Evolutionary conservation across 2,888 invertebrate genomes (phyloP), one percentile per base, ranked within the genome.

Genomic region (Microchrysa polita): DNA sequence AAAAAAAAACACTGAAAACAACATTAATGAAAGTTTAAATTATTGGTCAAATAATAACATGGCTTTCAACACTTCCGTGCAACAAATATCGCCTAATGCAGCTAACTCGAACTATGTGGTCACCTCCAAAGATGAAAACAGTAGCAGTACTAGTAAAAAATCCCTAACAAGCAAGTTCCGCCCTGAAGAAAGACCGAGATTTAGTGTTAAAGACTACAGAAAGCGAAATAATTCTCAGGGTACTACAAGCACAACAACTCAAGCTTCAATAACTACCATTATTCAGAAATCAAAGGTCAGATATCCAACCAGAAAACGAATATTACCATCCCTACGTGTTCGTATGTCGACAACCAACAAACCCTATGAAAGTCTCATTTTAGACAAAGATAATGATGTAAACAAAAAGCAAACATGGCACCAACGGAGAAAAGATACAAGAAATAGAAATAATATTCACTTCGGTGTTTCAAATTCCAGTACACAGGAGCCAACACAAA

Each of bases 141-240:
- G 48, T 74, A 2, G 69, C 60, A n/a, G n/a, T n/a, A n/a, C n/a
- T n/a, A n/a, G n/a, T 12, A 73, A 72, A 10, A 20, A 73, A 48
- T 40, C 59, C 34, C 75, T 75, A 4, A 20, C 55, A 23, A 87
- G 85, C 78, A 90, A 89, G 81, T 89, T 86, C 76, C 85, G 88
- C 73, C 79, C 83, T 1, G 88, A 87, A 52, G 90, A 90, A 67
- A 85, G 93, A 69, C 92, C 92, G 1, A 86, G 90, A 77, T 93
- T 93, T 81, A 93, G 92, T 80, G 90, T 93, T 2, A 92, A 92
- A 82, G 92, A 93, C 77, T 92, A 92, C 81, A 89, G 90, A 80
- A 91, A 88, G 78, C 86, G 91, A 75, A 81, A 91, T 67, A 87
- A 89, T 0, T 87, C 88, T 7, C 85, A 84, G 67, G 12, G 69